phyloP scores from a whole-genome alignment of 2,888 invertebrate species.

The Leptogaster cylindrica region DNA sequence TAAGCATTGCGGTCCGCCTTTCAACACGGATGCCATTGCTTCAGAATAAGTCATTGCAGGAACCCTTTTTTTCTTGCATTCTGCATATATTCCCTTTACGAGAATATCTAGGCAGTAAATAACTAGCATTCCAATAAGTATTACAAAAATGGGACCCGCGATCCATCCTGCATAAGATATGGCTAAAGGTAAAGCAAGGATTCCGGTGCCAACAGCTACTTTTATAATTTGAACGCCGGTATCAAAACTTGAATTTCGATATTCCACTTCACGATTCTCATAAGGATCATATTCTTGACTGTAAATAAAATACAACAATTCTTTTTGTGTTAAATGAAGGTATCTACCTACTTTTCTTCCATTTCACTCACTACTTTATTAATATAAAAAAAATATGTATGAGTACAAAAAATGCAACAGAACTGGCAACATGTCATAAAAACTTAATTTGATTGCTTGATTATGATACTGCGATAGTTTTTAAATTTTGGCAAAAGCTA shows the following conservation, averaged over 20 bases:
- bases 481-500: too few species aligned
- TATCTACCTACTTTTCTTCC: too few species aligned
- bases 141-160: conserved; percentile 76
- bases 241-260: conserved; percentile 65
- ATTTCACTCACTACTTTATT: too few species aligned
- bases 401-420: too few species aligned
- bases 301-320: not conserved
- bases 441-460: too few species aligned
- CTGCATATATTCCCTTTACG: conserved; percentile 65
- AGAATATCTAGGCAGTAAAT: conserved; percentile 89
- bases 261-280: conserved; percentile 66
- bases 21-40: conserved; percentile 79
- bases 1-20: conserved; percentile 73
- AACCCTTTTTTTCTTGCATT: conserved; percentile 71
- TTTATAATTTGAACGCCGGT: conserved; percentile 65
- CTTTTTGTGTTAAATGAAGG: too few species aligned
- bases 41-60: conserved; percentile 85
- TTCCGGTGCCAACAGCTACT: conserved; percentile 91
- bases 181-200: conserved; percentile 91
- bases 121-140: conserved; percentile 78
- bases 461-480: too few species aligned
- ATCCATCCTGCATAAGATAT: conserved; percentile 83
- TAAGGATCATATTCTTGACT: conserved; percentile 68
- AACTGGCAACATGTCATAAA: too few species aligned
- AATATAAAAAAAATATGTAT: too few species aligned